Base-by-base conservation (phyloP, 2,797 vertebrate species). In the Phyllotis vaccarum region DNA sequence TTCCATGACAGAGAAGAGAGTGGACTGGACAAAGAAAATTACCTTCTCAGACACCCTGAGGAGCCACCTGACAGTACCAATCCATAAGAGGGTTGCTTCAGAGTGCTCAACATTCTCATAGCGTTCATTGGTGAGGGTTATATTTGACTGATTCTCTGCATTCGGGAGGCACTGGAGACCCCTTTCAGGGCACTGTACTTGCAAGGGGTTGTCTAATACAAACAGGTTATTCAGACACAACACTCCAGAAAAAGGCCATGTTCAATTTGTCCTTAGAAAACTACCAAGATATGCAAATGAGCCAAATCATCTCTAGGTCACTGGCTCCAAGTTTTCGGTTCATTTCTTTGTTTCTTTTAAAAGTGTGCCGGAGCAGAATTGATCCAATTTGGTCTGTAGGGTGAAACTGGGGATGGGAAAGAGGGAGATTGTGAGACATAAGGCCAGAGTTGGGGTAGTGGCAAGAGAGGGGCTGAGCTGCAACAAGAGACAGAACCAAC, bases 331-430 rank as follows among this genome's bases (percentile, higher is more conserved):
- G 5, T 94, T 96, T 96, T 95, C 76, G 40, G 64, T 76, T 91
- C 93, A 87, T 43, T 76, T 93, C 75, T 17, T 60, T 95, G 83
- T 74, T 52, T 54, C 83, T 80, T 85, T 93, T 40, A 40, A 62
- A 94, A 91, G 72, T 40, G 49, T 87, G 83, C 89, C 81, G 40
- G 86, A 60, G 70, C n/a, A 80, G 75, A 78, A 58, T 80, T 92
- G 90, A 95, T 91, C 54, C 64, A 72, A 62, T 92, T 95, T 92
- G 62, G 81, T 86, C 60, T 96, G 86, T 24, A 29, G 29, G 72
- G 94, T 76, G 79, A 90, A 80, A 52, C 62, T 46, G 43, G 94
- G 74, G 70, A 83, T 60, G 43, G 86, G 21, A 40, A 93, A 54
- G 60, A 89, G 21, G 7, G 24, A 68, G 27, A 60, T 31, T 83